Evolutionary conservation across 2,113 vertebrate genomes (phyloP).

Genomic region (Takifugu bimaculatus): DNA sequence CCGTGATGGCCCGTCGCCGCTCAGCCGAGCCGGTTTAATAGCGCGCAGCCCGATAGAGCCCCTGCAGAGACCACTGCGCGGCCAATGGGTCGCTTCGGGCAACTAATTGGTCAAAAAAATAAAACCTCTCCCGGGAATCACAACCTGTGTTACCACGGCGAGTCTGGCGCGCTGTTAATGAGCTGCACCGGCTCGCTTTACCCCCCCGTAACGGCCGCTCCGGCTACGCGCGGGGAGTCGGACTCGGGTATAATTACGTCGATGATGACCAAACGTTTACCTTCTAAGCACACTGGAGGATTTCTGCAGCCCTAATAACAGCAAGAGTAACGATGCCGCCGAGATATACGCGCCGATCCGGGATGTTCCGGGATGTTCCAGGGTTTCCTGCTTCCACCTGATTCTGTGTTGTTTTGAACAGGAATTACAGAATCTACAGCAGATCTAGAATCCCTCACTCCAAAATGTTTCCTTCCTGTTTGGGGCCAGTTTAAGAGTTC

Average conservation of each 20-base stretch:
- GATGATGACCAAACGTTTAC: slow-evolving; percentile 67
- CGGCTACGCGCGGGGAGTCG: slow-evolving; percentile 40
- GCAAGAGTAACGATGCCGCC: slow-evolving; percentile 38
- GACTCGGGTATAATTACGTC: slow-evolving; percentile 56
- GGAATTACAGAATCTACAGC: too few species aligned
- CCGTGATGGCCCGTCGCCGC: slow-evolving; percentile 58
- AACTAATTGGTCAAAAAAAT: slow-evolving; percentile 72
- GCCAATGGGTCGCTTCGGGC: slow-evolving; percentile 61
- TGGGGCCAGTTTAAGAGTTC: too few species aligned
- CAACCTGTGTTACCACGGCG: slow-evolving; percentile 41
- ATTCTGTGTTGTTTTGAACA: too few species aligned
- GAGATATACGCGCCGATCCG: background rate
- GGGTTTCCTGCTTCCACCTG: too few species aligned
- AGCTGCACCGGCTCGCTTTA: slow-evolving; percentile 51
- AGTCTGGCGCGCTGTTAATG: slow-evolving; percentile 57
- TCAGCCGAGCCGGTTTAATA: slow-evolving; percentile 64
- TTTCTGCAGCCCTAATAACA: slow-evolving; percentile 34
- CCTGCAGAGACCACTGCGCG: slow-evolving; percentile 65
- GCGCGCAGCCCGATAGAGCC: slow-evolving; percentile 64
- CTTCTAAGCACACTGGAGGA: slow-evolving; percentile 50
- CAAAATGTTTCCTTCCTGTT: too few species aligned
- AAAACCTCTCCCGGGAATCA: slow-evolving; percentile 57
- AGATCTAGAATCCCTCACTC: too few species aligned
- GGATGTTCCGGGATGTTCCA: too few species aligned
- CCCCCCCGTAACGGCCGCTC: slow-evolving; percentile 47